Evolutionary conservation across 1,140 invertebrate species (phyloP), one percentile per base, ranked within the genome.

Genomic region (Platorchestia sp.): DNA sequence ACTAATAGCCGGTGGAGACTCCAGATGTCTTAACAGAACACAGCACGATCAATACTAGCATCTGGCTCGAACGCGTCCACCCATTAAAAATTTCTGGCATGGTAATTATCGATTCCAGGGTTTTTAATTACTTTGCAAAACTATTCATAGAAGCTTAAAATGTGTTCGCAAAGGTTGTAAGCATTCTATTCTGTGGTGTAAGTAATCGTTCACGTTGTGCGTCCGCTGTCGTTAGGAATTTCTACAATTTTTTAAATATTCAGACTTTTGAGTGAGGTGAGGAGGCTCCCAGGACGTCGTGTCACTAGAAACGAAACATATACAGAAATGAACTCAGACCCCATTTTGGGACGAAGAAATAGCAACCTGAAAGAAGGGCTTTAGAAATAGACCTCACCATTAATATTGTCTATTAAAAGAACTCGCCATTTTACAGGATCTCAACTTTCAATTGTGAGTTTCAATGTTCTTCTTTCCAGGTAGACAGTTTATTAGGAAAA

Each of bases 11-110:
- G 91, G 44, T 47, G 22, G 0, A 40, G 91, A 45, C 43, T 93
- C 91, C 91, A 41, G 45, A 93, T 45, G 91, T 93, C 91, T 45
- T 47, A 93, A 42, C 43, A 44, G 87, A 89, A 19, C 87, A 42
- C 27, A 44, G 41, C 10, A 89, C 10, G 41, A 89, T 89, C 87
- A 89, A 89, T 89, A 42, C 87, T 27, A 41, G 87, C 41, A 27
- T 36, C 59, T 75, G 59, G 10, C 14, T 27, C 14, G 59, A 22
- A 75, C 59, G 27, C 14, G 7, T 75, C 14, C 27, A 75, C 1
- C 36, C 7, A 75, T 75, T 27, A 75, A 75, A 27, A 75, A 75
- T 75, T 75, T 75, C 14, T 22, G 3, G 59, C 59, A 3, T 19
- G 7, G 59, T 36, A 75, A 75, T 75, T 75, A 22, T 75, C 10